Evolutionary conservation across 2,797 vertebrate species (phyloP).

Genomic region (Anas acuta): DNA sequence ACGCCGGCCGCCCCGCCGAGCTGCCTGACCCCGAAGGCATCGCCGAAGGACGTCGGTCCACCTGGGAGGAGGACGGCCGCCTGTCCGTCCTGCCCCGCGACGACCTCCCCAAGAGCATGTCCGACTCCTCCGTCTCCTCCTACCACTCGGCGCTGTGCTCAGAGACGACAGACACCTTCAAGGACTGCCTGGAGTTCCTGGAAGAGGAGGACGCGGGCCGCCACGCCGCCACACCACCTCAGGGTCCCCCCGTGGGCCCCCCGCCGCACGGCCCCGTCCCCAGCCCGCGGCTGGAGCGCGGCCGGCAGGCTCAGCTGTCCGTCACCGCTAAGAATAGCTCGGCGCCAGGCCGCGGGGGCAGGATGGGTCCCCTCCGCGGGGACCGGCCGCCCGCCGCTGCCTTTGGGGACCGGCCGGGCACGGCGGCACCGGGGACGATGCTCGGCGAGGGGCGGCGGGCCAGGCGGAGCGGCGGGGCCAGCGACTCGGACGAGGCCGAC

Average conservation of each 20-base stretch:
- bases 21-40: neutral
- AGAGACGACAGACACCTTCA: slow-evolving; percentile 70
- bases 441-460: slow-evolving; percentile 49
- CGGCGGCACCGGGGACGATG: slow-evolving; percentile 15
- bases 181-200: slow-evolving; percentile 83
- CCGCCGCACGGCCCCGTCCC: slow-evolving; percentile 26
- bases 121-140: slow-evolving; percentile 77
- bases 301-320: slow-evolving; percentile 91
- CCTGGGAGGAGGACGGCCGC: slow-evolving; percentile 39
- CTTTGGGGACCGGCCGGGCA: slow-evolving; percentile 78
- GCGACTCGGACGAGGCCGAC: slow-evolving; percentile 87
- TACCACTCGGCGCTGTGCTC: slow-evolving; percentile 78
- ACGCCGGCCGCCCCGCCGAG: neutral
- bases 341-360: slow-evolving; percentile 75
- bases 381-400: slow-evolving; percentile 80
- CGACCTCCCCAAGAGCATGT: slow-evolving; percentile 72
- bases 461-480: slow-evolving; percentile 67
- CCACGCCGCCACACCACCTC: slow-evolving; percentile 21
- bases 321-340: slow-evolving; percentile 89
- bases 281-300: slow-evolving; percentile 80
- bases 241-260: neutral
- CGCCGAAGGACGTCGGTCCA: neutral
- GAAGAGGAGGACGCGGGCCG: slow-evolving; percentile 78
- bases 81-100: slow-evolving; percentile 31
- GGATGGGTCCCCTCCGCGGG: slow-evolving; percentile 80